Percentiles rank a stretch among this genome's conserved stretches.
Evolutionary conservation across 2,797 vertebrate species (phyloP).

Genomic region (Tinamus major): DNA sequence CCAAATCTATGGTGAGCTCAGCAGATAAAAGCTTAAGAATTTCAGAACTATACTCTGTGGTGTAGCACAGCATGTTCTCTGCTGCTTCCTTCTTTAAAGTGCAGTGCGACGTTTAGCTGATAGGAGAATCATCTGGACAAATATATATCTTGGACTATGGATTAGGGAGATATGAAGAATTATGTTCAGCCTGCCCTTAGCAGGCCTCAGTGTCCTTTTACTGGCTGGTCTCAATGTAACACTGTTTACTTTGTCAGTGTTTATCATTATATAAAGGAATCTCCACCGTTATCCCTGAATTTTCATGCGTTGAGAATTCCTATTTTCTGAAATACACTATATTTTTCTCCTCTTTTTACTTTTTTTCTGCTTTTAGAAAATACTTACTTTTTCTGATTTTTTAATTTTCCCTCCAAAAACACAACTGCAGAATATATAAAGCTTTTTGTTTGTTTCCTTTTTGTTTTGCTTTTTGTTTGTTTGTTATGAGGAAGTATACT

Average conservation of each 20-base stretch:
- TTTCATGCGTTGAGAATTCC: not conserved
- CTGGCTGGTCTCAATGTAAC: not conserved
- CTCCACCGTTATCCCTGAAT: not conserved
- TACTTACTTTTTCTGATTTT: not conserved
- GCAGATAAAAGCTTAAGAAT: not conserved
- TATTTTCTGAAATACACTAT: not conserved
- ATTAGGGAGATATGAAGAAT: not conserved
- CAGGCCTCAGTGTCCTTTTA: not conserved
- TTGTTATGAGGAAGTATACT: not conserved
- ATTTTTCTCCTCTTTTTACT: not conserved
- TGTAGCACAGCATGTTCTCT: not conserved
- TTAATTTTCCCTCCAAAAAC: not conserved
- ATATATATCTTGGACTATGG: not conserved
- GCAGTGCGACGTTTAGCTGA: not conserved
- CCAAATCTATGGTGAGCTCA: not conserved
- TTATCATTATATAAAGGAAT: not conserved
- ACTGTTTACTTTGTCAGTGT: not conserved
- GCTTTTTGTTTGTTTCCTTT: not conserved
- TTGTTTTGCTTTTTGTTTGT: not conserved
- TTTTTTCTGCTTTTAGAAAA: not conserved
- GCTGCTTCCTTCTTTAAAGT: not conserved
- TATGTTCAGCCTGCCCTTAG: not conserved
- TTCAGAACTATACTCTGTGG: not conserved
- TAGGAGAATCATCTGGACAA: not conserved
- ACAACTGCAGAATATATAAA: not conserved